Base-by-base conservation (phyloP, 2,888 invertebrate genomes). In the Acholoe squamosa region DNA sequence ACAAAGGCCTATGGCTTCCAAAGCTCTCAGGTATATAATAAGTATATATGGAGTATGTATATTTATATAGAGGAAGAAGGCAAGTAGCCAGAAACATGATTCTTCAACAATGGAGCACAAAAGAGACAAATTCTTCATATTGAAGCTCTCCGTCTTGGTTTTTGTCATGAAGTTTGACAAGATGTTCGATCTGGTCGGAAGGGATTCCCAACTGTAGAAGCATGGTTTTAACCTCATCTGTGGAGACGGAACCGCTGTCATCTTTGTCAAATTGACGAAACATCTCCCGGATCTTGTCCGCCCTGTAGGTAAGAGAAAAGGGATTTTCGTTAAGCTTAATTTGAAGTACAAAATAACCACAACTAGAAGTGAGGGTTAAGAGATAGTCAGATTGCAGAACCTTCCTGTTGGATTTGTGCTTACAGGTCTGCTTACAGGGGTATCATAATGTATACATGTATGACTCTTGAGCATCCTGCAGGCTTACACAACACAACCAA, bases 81-180 rank as follows among this genome's bases (percentile, higher is more conserved):
- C 28, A n/a, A 25, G 76, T 7, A 25, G 80, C 34, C 19, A 43
- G 80, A 43, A 80, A 43, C 25, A 54, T 52, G 52, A 86, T n/a
- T 86, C 28, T 67, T 67, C 71, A 91, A 19, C 77, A 61, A 33
- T 91, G 80, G 51, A 91, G 86, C 16, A 91, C 76, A 67, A 91
- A 91, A 16, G 52, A 34, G 12, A 92, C 92, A 54, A 92, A 92
- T 77, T 92, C 92, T 25, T 91, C 91, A 67, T 92, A 92, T 76
- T 92, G 92, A 10, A 92, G 91, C 43, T 89, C 54, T 0, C 92
- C 92, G 56, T 92, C 92, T 33, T 89, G 33, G 84, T 92, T 92
- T 22, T 71, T 86, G 90, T 92, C 92, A 84, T 92, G 92, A 33
- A 86, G 61, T 7, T 56, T 77, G 31, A 92, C 90, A 0, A 92